Base-by-base conservation (phyloP, 2,113 vertebrate species). In the Sinocyclocheilus rhinocerous region DNA sequence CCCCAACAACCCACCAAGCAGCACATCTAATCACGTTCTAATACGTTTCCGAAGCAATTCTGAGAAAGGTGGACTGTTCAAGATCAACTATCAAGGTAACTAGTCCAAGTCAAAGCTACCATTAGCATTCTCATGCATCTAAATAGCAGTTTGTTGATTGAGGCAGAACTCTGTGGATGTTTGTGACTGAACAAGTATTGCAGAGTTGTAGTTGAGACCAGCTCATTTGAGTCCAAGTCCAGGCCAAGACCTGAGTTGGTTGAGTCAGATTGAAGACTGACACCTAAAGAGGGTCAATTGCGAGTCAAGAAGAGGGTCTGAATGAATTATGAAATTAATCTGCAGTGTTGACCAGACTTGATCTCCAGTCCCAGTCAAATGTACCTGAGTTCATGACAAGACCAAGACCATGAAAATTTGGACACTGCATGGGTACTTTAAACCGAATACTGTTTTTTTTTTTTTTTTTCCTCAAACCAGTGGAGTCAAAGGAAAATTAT, bases 21-120 rank as follows among this genome's bases (percentile, higher is more conserved):
- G 97, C 92, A 97, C 97, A 4, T 98, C 98, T 89, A 98, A 98
- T 89, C 97, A 99, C 90, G 95, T 97, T 84, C 95, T 99, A 89
- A 92, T 99, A 88, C 96, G 95, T 29, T 99, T 99, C 92, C 97
- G 96, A 91, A 98, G 95, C 0, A 97, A 97, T 22, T 93, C 91
- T 0, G 96, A 97, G 92, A 97, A 97, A 15, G 91, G 97, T 0
- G 98, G 97, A 13, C 93, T 99, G 80, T 99, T 99, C 81, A 96
- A 94, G 82, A 93, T 99, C 57, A 87, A 89, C 88, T 99, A 97
- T 93, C 95, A 96, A 0, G 98, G 98, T 99, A 88, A 80, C 48
- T 87, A 36, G 20, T 11, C 13, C 33, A 83, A 10, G 42, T 16
- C 45, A 76, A 76, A 76, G 45, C 24, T 76, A 29, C 48, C 24